Evolutionary conservation across 2,888 invertebrate species (phyloP).

Genomic region (Drosophila mettleri): DNA sequence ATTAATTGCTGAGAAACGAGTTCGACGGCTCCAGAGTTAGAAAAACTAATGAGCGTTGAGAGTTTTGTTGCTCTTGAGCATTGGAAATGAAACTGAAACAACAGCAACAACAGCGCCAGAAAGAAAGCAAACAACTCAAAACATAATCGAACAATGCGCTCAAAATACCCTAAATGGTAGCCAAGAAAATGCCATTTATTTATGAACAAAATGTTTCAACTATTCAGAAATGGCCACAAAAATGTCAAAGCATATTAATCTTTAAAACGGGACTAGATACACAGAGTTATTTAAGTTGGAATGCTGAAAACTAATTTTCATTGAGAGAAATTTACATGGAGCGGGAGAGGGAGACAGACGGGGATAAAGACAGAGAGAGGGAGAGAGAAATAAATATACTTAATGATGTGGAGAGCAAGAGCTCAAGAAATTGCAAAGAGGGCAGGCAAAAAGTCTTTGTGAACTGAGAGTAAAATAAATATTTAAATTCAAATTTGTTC

Average conservation of each 20-base stretch:
- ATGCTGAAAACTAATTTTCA: background rate
- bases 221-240: background rate
- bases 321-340: too few species aligned
- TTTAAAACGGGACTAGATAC: background rate
- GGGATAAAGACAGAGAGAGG: too few species aligned
- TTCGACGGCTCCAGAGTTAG: slow-evolving; percentile 54
- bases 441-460: too few species aligned
- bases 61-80: slow-evolving; percentile 53
- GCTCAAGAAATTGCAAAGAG: too few species aligned
- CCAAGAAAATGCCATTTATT: background rate
- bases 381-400: too few species aligned
- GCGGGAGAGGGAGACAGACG: background rate
- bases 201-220: slow-evolving; percentile 3
- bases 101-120: slow-evolving; percentile 33
- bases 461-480: too few species aligned
- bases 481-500: too few species aligned
- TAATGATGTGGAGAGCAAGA: too few species aligned
- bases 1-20: slow-evolving; percentile 81
- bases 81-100: slow-evolving; percentile 74
- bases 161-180: slow-evolving; percentile 32
- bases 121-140: slow-evolving; percentile 32
- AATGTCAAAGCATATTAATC: slow-evolving; percentile 6
- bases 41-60: slow-evolving; percentile 76
- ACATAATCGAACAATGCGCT: slow-evolving; percentile 8
- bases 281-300: background rate